Base-by-base conservation (phyloP, 2,797 vertebrate species). In the Oreonectes daqikongensis region DNA sequence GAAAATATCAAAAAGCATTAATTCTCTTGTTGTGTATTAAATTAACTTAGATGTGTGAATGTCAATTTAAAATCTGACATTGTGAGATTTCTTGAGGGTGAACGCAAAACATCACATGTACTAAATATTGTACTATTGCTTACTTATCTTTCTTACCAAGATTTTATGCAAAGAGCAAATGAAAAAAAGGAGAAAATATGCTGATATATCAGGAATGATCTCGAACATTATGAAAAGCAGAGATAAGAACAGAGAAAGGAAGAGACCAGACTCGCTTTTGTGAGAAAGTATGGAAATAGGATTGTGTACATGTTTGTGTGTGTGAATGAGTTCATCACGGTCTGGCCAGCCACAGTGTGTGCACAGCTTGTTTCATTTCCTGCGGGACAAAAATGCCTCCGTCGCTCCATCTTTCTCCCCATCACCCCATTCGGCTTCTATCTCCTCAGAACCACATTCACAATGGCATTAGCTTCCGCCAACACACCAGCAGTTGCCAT, bases 401-500 rank as follows among this genome's bases (percentile, higher is more conserved):
- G 85, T 83, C 76, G 83, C 88, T 44, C 79, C 87, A 87, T 85
- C 84, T 87, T 88, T 88, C 77, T 86, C 87, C 87, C 89, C 88
- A 86, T 88, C 87, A 88, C 87, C 85, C 90, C 81, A 76, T 67
- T 61, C 44, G 18, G 57, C 70, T 79, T n/a, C 61, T 30, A 75
- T 73, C 60, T 26, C 89, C 87, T 87, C 86, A 89, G 90, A 91
- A 90, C 82, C 89, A 89, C 92, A 90, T 91, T 82, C 70, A 91
- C 91, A 92, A 91, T 96, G 95, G 95, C 94, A 95, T 94, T 94
- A 95, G 94, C 93, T 96, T 96, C 95, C 93, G 92, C 92, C 91
- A 92, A 93, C 93, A 94, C 79, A 89, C 88, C 85, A 90, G 91
- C 86, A 89, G 89, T 97, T 94, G 88, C 95, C 94, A 97, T 95